A percentile compares a stretch with the other conserved stretches of the same genome.
phyloP scores from a whole-genome alignment of 1,140 invertebrate species.

The Brachionus calyciflorus region DNA sequence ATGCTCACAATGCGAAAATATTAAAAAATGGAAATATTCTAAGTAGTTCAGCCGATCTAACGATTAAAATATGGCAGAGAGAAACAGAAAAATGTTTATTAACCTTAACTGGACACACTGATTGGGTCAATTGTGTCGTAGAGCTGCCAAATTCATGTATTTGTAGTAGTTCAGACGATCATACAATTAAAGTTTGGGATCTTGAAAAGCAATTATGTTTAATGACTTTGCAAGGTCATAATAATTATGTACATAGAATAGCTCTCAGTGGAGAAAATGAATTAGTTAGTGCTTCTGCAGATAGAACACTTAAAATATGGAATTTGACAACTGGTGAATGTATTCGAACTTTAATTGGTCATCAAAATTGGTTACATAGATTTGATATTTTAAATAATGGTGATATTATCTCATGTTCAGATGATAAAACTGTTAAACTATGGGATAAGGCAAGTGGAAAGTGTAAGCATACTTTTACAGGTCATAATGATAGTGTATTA shows the following conservation, averaged over 20 bases:
- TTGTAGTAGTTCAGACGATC: background rate
- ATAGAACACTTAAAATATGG: constrained; percentile 19
- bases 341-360: background rate
- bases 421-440: constrained; percentile 11
- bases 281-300: constrained; percentile 13
- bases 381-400: background rate
- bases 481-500: background rate
- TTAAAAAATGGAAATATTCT: background rate
- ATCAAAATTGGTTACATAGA: constrained; percentile 1
- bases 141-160: background rate
- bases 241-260: constrained; percentile 14
- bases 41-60: background rate
- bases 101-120: background rate
- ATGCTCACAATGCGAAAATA: background rate
- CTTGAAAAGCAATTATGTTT: background rate
- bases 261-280: background rate
- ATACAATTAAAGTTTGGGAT: background rate
- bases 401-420: background rate
- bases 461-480: background rate
- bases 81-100: background rate
- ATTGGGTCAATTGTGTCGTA: constrained; percentile 13
- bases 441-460: constrained; percentile 8
- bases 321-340: background rate
- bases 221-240: background rate
- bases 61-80: constrained; percentile 14